These are phyloP conservation scores for Exocentrus adspersus DNA, from an alignment of 2,888 invertebrate species.

Conservation along the genomic window DNA sequence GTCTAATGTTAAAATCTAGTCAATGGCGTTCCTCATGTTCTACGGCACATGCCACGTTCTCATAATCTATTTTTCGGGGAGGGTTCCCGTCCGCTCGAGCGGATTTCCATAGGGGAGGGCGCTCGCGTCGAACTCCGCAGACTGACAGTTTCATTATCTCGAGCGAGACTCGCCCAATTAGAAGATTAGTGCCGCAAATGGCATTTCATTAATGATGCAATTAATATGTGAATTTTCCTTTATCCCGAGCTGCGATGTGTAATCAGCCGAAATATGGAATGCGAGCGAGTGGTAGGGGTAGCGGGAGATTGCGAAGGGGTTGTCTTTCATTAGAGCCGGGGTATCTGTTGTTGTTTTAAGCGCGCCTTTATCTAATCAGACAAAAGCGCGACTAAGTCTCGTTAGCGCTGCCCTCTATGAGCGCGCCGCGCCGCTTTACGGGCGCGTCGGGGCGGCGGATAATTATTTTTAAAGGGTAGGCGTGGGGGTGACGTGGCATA, in stretches of 20 bases:
- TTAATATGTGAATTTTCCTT: constrained; percentile 59
- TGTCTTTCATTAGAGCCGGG: constrained; percentile 64
- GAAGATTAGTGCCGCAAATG: constrained; percentile 55
- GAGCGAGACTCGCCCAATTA: constrained; percentile 53
- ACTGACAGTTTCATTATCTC: constrained; percentile 54
- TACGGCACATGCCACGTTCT: background rate
- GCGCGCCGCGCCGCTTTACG: constrained; percentile 17
- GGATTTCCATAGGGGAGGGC: background rate
- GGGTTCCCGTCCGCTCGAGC: background rate
- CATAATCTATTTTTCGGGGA: background rate
- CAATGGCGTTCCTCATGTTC: no score
- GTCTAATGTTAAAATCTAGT: no score
- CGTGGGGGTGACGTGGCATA: background rate
- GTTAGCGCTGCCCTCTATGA: constrained; percentile 49
- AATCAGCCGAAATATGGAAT: constrained; percentile 58
- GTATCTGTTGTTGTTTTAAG: constrained; percentile 66
- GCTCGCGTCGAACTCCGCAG: constrained; percentile 10
- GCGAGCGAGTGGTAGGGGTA: constrained; percentile 39
- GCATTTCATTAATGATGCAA: constrained; percentile 57
- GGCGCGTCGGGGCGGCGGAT: background rate
- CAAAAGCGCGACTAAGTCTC: constrained; percentile 61
- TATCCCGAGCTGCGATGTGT: constrained; percentile 54
- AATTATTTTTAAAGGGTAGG: background rate
- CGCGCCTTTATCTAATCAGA: constrained; percentile 66
- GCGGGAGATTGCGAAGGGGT: constrained; percentile 41